Conservation (phyloP, 2,888 invertebrate species). For the Cerastis rubricosa region DNA sequence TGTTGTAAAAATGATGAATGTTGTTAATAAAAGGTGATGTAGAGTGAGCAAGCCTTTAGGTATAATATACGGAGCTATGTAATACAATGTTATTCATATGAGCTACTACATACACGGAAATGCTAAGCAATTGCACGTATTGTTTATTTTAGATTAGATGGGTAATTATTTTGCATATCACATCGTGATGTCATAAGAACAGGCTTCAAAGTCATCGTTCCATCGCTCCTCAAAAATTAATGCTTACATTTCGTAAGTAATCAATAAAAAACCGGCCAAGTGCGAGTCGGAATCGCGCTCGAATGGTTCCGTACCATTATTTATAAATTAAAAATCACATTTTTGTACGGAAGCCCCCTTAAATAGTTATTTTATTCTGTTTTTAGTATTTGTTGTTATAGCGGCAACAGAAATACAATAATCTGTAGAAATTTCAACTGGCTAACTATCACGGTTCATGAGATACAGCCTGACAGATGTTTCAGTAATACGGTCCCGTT, state of each 20-base stretch:
- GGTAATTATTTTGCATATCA: not conserved
- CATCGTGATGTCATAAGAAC: not conserved
- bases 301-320: no score
- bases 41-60: not conserved
- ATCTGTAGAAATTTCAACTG: no score
- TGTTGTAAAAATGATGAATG: conserved; percentile 42
- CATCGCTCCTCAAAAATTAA: not conserved
- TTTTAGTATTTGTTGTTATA: no score
- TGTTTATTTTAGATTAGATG: not conserved
- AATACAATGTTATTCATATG: not conserved
- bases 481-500: no score
- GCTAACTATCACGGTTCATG: no score
- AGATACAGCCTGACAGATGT: no score
- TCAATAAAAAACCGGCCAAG: conserved; percentile 2
- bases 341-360: no score
- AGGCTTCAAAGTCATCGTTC: not conserved
- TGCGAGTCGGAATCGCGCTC: no score
- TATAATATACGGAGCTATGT: not conserved
- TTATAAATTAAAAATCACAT: no score
- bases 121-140: not conserved
- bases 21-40: conserved; percentile 6
- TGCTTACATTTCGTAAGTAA: not conserved
- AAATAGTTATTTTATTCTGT: no score
- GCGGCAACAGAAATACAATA: no score
- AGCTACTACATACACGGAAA: conserved; percentile 10